Evolutionary conservation across 1,140 invertebrate species (phyloP), one percentile per base, ranked within the genome.

Genomic region (Ceratina australensis): DNA sequence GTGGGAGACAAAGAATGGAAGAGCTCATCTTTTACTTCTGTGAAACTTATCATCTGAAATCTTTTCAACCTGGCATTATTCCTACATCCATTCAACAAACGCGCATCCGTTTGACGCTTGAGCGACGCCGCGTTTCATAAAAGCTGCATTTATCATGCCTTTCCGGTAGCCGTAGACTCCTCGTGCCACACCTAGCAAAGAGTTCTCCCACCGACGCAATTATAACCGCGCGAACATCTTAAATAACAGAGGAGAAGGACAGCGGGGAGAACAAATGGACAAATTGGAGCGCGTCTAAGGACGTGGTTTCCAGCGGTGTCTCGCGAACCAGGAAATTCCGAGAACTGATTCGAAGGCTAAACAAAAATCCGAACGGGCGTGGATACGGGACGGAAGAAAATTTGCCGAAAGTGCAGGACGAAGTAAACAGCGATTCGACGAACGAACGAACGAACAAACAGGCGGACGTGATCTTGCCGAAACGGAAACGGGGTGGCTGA

Each of bases 11-110:
- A 65, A 65, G 8, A 24, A 13, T 5, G 20, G 42, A 61, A 24
- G 57, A 47, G 49, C 49, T 69, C 50, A 22, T 56, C 67, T 78
- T 78, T 56, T 72, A 72, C 59, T 54, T 26, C 65, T 56, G 33
- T 33, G 28, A 56, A 78, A 71, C n/a, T 75, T 65, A 49, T 7
- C 54, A 28, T 20, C 22, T 47, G n/a, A 18, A 65, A 49, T 65
- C 4, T 24, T 47, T 47, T 15, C 15, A 42, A 0, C 22, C 8
- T 18, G 7, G 8, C 15, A 18, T 22, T 12, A 2, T 16, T 8
- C 7, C 2, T 22, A n/a, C 5, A 16, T 7, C 26, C 15, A 0
- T 1, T 65, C 47, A 24, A 49, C 12, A 3, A 49, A 65, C n/a
- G 26, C 20, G 12, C 33, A n/a, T 22, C 13, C n/a, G 33, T 42